Evolutionary conservation across 2,888 invertebrate species (phyloP).

Genomic region (Phortica okadai): DNA sequence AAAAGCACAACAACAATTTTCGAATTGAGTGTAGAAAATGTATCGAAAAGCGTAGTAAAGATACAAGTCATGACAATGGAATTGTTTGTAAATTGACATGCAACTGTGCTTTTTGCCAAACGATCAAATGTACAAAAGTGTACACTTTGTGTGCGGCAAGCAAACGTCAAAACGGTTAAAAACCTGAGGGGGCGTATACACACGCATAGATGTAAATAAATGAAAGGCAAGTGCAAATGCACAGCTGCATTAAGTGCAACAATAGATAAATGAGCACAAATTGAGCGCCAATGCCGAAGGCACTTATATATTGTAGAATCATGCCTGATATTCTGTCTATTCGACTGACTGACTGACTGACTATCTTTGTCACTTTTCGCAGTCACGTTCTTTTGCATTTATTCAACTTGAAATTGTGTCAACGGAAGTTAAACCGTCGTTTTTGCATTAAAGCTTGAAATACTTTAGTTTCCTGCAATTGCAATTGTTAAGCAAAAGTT

Average conservation of each 20-base stretch:
- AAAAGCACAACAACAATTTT: background rate
- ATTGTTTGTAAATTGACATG: constrained; percentile 26
- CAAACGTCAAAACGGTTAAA: background rate
- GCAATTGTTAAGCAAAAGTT: background rate
- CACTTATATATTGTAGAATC: background rate
- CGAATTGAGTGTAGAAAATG: background rate
- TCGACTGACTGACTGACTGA: background rate
- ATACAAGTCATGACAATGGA: constrained; percentile 18
- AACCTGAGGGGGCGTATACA: constrained; percentile 18
- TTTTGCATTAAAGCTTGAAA: constrained; percentile 23
- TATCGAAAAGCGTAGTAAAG: constrained; percentile 6
- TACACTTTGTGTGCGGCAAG: background rate
- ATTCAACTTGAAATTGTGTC: constrained; percentile 18
- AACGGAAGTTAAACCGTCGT: constrained; percentile 17
- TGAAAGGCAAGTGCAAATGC: background rate
- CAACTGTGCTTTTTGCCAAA: constrained; percentile 21
- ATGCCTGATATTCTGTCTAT: background rate
- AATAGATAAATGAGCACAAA: constrained; percentile 32
- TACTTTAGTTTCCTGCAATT: background rate
- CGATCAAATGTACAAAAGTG: background rate
- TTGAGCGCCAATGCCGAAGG: constrained; percentile 10
- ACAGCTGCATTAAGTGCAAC: background rate
- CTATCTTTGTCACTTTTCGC: background rate
- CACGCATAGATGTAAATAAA: background rate
- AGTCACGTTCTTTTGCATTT: background rate